Evolutionary conservation across 2,797 vertebrate species (phyloP).

Genomic region (Aplochiton taeniatus): DNA sequence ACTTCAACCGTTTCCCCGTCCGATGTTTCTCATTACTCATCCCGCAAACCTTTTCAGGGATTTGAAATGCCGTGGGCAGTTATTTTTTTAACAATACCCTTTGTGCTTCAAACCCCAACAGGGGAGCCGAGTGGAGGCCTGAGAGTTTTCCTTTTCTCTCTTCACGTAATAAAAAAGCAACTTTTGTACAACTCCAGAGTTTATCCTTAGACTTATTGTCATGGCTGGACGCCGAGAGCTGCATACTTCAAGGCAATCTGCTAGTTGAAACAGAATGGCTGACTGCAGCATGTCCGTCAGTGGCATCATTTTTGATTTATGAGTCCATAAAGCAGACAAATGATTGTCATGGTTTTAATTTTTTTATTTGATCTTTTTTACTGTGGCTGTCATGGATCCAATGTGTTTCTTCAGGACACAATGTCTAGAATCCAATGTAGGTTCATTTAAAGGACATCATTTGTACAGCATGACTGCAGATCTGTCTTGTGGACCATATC

Average conservation of each 20-base stretch:
- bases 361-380: background rate
- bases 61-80: background rate
- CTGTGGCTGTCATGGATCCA: slow-evolving; percentile 12
- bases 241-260: slow-evolving; percentile 17
- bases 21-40: slow-evolving; percentile 7
- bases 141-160: slow-evolving; percentile 2
- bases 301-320: background rate
- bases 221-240: slow-evolving; percentile 3
- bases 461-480: no score
- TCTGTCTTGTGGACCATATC: background rate
- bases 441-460: no score
- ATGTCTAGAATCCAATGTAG: background rate
- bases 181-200: slow-evolving; percentile 19
- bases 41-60: slow-evolving; percentile 3
- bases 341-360: slow-evolving; percentile 25
- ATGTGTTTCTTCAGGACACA: background rate
- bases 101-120: slow-evolving; percentile 28
- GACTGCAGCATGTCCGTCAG: slow-evolving; percentile 8
- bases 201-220: slow-evolving; percentile 11
- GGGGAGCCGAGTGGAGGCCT: slow-evolving; percentile 14
- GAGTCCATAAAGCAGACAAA: slow-evolving; percentile 25
- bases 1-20: slow-evolving; percentile 10
- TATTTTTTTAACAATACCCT: slow-evolving; percentile 30
- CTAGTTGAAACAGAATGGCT: slow-evolving; percentile 7
- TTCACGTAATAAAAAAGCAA: slow-evolving; percentile 10